Evolutionary conservation across 2,113 vertebrate genomes (phyloP), one percentile per base, ranked within the genome.

Genomic region (Microtus montanus): DNA sequence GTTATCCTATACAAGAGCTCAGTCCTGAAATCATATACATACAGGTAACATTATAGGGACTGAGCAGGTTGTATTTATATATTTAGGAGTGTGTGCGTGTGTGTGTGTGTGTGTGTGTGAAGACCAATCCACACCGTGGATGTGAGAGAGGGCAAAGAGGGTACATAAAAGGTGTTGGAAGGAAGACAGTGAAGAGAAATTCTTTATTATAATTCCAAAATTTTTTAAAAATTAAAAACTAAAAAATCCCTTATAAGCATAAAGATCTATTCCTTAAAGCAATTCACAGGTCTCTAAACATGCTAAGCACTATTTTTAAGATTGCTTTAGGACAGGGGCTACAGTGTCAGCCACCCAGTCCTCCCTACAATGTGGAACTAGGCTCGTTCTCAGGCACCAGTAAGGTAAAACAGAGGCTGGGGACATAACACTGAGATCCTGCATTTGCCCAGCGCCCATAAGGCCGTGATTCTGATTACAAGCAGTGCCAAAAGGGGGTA

Each of bases 281-380:
- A 87, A 78, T 2, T 83, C 38, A 28, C n/a, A 33, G 47, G 6
- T 78, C 70, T 93, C n/a, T 77, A 71, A 94, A 93, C 77, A 83
- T 71, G 33, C 26, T 80, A 91, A 91, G 41, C 89, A 82, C 30
- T 77, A 52, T 70, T 86, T 93, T 89, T 7, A 86, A 82, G 87
- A 84, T 20, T 75, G 22, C 3, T 33, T 87, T 70, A 44, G 8
- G 78, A 22, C 24, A 52, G 44, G 75, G 9, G 41, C 35, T 90
- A 47, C 20, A 4, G 30, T 33, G 35, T 49, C 54, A 26, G 58
- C 24, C 13, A 15, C 41, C 17, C 41, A 75, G 14, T 9, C 38
- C 30, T 44, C 33, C 8, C 6, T 24, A 75, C 9, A 17, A 41
- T 14, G 41, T 49, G 38, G 73, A 77, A 47, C 28, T 17, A 13